Conservation (phyloP, 2,113 vertebrate genomes). For the Rhinopomastus cyanomelas region DNA sequence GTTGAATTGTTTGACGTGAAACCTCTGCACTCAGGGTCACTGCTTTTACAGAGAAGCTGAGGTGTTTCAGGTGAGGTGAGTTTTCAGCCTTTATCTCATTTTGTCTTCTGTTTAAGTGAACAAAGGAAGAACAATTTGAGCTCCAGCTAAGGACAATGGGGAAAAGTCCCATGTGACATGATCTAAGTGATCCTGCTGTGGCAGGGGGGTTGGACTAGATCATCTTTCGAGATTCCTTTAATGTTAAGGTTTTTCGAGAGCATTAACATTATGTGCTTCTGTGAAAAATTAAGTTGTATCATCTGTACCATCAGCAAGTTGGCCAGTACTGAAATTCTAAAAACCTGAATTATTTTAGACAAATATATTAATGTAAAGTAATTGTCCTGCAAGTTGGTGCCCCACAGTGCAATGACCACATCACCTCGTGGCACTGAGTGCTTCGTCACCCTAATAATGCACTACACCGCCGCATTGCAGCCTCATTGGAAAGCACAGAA, state of each 20-base stretch:
- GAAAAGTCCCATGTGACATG: no score
- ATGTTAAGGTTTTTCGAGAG: no score
- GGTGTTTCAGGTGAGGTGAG: background rate
- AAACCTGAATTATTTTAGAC: background rate
- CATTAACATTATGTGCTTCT: no score
- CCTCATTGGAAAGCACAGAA: background rate
- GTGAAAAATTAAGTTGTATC: fast-evolving
- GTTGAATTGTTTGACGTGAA: background rate
- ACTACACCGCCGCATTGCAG: background rate
- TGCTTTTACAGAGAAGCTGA: background rate
- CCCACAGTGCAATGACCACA: background rate
- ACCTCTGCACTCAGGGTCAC: background rate
- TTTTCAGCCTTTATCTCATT: background rate
- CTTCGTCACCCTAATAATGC: background rate
- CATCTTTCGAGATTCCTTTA: no score
- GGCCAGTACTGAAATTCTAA: background rate
- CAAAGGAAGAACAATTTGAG: background rate
- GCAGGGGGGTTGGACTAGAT: no score
- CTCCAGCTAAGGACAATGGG: background rate
- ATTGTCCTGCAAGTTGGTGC: background rate
- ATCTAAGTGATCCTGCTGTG: no score
- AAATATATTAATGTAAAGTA: background rate
- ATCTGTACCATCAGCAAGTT: background rate
- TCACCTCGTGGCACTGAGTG: background rate
- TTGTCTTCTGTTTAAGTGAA: background rate